Evolutionary conservation across 2,888 invertebrate genomes (phyloP), one percentile per base, ranked within the genome.

Genomic region (Gisinianus flammeolus): DNA sequence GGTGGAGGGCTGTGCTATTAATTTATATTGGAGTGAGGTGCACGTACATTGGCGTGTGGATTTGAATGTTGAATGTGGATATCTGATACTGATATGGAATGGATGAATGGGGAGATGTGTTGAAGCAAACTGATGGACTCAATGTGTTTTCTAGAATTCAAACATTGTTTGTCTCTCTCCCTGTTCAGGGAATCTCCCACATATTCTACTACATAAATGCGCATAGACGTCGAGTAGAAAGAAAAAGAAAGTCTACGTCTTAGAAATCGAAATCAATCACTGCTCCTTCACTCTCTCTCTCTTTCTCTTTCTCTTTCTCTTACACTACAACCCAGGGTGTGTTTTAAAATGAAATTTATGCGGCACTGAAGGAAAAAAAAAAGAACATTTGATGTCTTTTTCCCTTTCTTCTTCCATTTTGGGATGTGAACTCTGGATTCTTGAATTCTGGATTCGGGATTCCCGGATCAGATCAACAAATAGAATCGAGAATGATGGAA

Each of bases 261-360:
- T 26, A 24, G 62, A 62, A 62, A 62, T 62, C 62, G 26, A 62
- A 62, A 62, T 62, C 62, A 62, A 62, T 62, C 62, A 62, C 62
- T 22, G 28, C 62, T 62, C 62, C 26, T 62, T 62, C 62, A 62
- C 62, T 62, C 28, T 26, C 26, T 28, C 12, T 28, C n/a, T n/a
- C n/a, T n/a, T n/a, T n/a, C n/a, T n/a, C n/a, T n/a, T n/a, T n/a
- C n/a, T n/a, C n/a, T n/a, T n/a, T n/a, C n/a, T n/a, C n/a, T n/a
- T n/a, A n/a, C n/a, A n/a, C n/a, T n/a, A n/a, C 8, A 62, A 26
- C 62, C 62, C 16, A 26, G 24, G 26, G 62, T 62, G 62, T 62
- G 62, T 62, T 62, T 62, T 62, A 62, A 62, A 62, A 62, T 26
- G 28, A 62, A 62, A 62, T 62, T 62, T 62, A 62, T 62, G 28